A percentile compares a stretch with the other conserved stretches of the same genome.
These are phyloP conservation scores for Callaeas wilsoni DNA, from an alignment of 2,113 vertebrate genomes.

Conservation along the genomic window DNA sequence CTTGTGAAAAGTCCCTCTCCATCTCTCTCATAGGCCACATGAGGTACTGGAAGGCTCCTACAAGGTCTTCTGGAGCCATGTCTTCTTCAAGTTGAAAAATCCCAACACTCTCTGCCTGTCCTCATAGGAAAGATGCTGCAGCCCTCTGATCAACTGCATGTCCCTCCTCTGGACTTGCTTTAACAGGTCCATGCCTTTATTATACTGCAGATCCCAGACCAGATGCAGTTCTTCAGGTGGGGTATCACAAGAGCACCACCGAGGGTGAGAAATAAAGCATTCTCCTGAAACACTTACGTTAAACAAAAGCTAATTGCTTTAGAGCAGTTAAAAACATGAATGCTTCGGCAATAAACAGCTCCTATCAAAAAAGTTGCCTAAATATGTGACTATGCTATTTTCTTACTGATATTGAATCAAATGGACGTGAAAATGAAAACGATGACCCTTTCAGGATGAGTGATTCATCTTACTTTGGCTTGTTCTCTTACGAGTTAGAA, in stretches of 20 bases:
- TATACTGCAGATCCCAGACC: neutral
- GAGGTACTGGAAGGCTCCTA: neutral
- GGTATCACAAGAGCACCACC: neutral
- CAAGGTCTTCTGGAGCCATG: neutral
- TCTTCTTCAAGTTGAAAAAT: neutral
- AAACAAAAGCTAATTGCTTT: neutral
- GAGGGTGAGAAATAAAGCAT: neutral
- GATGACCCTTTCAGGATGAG: neutral
- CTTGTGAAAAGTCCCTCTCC: neutral
- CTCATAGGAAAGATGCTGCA: neutral
- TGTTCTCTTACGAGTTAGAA: neutral
- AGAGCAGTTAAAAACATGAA: neutral
- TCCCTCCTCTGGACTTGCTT: neutral
- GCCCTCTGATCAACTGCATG: neutral
- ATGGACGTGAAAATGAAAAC: neutral
- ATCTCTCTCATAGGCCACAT: neutral
- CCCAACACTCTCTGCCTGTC: neutral
- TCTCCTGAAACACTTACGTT: neutral
- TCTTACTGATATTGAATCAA: neutral
- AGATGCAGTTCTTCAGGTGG: neutral
- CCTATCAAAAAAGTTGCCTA: neutral
- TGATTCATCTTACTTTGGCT: neutral
- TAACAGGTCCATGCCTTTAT: neutral
- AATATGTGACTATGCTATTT: neutral
- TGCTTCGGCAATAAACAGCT: neutral